Evolutionary conservation across 64 coral and sea anemone species (phyloP).

Genomic region (Stichodactyla helianthus): DNA sequence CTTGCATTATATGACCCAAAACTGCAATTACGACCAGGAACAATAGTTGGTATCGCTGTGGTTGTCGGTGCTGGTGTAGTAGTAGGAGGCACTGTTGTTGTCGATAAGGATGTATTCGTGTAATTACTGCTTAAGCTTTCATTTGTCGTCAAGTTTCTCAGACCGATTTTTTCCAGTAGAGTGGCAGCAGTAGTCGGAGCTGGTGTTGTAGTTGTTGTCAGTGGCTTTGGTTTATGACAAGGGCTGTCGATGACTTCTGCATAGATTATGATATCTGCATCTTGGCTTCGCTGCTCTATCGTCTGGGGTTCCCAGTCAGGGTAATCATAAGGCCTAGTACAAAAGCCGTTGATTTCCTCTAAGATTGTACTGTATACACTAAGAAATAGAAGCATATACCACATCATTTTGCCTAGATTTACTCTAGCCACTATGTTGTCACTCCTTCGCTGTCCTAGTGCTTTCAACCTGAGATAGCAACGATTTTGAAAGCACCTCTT

Average conservation of each 20-base stretch:
- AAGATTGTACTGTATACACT: not conserved
- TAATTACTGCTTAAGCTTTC: not conserved
- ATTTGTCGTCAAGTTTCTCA: not conserved
- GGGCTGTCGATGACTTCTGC: slow-evolving; percentile 3
- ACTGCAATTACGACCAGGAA: slow-evolving; percentile 8
- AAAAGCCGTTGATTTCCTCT: not conserved
- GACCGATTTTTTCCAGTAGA: not conserved
- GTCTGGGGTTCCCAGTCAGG: not conserved
- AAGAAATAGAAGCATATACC: not conserved
- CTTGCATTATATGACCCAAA: slow-evolving; percentile 10
- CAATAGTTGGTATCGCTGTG: not conserved
- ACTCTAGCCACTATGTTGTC: not conserved
- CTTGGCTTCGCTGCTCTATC: not conserved
- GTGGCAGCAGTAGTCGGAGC: not conserved
- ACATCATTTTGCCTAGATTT: not conserved
- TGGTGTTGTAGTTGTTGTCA: not conserved
- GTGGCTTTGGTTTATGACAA: slow-evolving; percentile 10
- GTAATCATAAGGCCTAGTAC: not conserved
- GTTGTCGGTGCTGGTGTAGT: not conserved
- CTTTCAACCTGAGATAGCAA: not conserved
- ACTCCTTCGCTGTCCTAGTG: not conserved
- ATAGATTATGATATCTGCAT: slow-evolving; percentile 20
- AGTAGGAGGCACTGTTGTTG: not conserved
- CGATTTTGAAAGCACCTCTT: not conserved
- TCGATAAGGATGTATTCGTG: not conserved